Evolutionary conservation across 2,888 invertebrate genomes (phyloP).

Genomic region (Drosophila melanosoma): DNA sequence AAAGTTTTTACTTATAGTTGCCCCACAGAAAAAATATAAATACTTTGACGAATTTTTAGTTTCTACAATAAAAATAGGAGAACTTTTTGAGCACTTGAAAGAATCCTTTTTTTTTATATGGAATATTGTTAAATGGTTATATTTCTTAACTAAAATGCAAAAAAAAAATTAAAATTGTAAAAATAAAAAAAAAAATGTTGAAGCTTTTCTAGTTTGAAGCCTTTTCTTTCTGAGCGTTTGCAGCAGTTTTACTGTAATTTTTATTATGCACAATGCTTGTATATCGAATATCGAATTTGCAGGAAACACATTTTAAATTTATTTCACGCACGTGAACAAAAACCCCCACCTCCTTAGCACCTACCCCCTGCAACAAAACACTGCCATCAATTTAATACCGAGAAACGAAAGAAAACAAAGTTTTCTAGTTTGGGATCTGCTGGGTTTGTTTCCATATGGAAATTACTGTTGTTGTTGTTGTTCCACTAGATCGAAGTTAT

Average conservation of each 20-base stretch:
- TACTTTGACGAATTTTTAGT: neutral
- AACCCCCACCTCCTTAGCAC: no score
- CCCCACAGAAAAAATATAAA: neutral
- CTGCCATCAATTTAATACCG: neutral
- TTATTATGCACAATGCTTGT: constrained; percentile 9
- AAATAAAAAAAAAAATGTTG: neutral
- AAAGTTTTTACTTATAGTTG: constrained; percentile 2
- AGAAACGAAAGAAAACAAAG: constrained; percentile 25
- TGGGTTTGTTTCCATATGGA: neutral
- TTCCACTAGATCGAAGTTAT: constrained; percentile 14
- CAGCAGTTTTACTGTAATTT: constrained; percentile 24
- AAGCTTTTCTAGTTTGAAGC: neutral
- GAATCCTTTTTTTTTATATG: no score
- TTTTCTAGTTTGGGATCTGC: constrained; percentile 35
- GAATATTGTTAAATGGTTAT: neutral
- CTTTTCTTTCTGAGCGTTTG: neutral
- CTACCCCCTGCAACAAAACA: neutral
- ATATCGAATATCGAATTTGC: constrained; percentile 33
- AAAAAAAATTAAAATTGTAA: neutral
- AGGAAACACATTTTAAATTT: constrained; percentile 63
- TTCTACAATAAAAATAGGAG: neutral
- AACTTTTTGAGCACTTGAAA: neutral
- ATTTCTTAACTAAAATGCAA: neutral
- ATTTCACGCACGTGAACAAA: constrained; percentile 71
- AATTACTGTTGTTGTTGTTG: constrained; percentile 4